These are phyloP conservation scores for Ectemnius lituratus DNA, from an alignment of 2,888 invertebrate genomes.

Conservation along the genomic window DNA sequence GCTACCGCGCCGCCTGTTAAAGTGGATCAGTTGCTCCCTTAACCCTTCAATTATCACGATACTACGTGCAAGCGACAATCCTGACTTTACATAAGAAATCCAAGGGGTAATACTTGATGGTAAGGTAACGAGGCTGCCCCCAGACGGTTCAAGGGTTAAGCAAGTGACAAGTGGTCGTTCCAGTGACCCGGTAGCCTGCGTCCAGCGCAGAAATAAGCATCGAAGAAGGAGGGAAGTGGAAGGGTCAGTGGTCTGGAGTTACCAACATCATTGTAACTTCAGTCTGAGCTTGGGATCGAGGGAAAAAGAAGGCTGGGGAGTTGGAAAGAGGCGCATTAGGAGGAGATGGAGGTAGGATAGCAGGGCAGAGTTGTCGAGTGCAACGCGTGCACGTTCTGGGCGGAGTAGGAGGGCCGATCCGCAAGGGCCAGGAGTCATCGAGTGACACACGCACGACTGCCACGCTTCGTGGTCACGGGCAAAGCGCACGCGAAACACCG, in stretches of 20 bases:
- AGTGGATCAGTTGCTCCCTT: too few species aligned
- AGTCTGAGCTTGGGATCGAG: conserved; percentile 32
- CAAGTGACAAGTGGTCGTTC: conserved; percentile 17
- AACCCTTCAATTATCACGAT: too few species aligned
- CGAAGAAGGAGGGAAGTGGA: neutral
- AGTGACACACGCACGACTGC: conserved; percentile 77
- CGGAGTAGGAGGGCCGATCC: conserved; percentile 70
- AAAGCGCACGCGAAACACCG: conserved; percentile 69
- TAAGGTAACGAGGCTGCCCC: conserved; percentile 3
- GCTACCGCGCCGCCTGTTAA: too few species aligned
- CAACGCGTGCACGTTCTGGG: conserved; percentile 75
- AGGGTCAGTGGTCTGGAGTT: conserved; percentile 31
- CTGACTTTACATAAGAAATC: too few species aligned
- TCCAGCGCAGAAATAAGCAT: conserved; percentile 10
- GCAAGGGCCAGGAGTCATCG: conserved; percentile 70
- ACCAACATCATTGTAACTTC: conserved; percentile 29
- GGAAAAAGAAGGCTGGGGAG: conserved; percentile 26
- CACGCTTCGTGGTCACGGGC: conserved; percentile 76
- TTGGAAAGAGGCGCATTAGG: conserved; percentile 4
- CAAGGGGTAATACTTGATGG: too few species aligned
- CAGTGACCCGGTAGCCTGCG: conserved; percentile 32
- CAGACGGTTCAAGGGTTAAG: neutral
- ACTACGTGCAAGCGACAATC: too few species aligned
- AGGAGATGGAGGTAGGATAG: conserved; percentile 22
- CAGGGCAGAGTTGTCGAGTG: conserved; percentile 16